phyloP scores from a whole-genome alignment of 2,888 invertebrate genomes.

The Branchellion lobata region DNA sequence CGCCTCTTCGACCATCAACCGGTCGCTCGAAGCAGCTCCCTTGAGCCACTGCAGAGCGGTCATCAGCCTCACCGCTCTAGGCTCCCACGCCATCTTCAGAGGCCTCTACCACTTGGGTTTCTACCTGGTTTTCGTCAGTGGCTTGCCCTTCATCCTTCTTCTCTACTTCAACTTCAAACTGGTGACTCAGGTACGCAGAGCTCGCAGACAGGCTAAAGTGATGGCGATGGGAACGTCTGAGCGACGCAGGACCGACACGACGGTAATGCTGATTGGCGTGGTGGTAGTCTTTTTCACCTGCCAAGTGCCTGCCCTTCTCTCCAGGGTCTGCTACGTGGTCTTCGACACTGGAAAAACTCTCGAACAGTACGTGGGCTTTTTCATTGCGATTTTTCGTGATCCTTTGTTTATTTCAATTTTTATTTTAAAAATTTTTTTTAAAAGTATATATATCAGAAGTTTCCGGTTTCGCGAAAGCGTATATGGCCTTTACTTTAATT shows the following conservation, averaged over 20 bases:
- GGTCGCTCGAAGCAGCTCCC: background rate
- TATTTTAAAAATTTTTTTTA: too few relatives aligned
- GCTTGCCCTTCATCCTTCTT: slow-evolving; percentile 60
- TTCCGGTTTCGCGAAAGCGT: too few relatives aligned
- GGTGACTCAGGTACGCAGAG: slow-evolving; percentile 59
- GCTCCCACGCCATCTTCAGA: slow-evolving; percentile 53
- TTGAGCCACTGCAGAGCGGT: slow-evolving; percentile 21
- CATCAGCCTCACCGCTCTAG: slow-evolving; percentile 55
- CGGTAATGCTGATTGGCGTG: slow-evolving; percentile 62
- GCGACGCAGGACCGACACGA: slow-evolving; percentile 61
- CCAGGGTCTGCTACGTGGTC: slow-evolving; percentile 60
- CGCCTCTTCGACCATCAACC: background rate
- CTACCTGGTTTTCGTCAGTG: slow-evolving; percentile 60
- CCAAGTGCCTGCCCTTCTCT: slow-evolving; percentile 61
- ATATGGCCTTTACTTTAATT: too few relatives aligned
- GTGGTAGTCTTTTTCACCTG: slow-evolving; percentile 62
- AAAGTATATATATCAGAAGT: too few relatives aligned
- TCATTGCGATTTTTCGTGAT: too few relatives aligned
- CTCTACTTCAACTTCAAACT: slow-evolving; percentile 60
- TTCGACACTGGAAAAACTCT: slow-evolving; percentile 46
- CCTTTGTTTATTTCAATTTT: too few relatives aligned
- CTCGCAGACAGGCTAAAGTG: slow-evolving; percentile 56
- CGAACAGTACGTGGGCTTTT: slow-evolving; percentile 51
- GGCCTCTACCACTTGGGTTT: slow-evolving; percentile 60
- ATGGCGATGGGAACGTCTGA: slow-evolving; percentile 53